These are phyloP conservation scores for Chiloscyllium plagiosum DNA, from an alignment of 2,113 vertebrate genomes.

Conservation along the genomic window DNA sequence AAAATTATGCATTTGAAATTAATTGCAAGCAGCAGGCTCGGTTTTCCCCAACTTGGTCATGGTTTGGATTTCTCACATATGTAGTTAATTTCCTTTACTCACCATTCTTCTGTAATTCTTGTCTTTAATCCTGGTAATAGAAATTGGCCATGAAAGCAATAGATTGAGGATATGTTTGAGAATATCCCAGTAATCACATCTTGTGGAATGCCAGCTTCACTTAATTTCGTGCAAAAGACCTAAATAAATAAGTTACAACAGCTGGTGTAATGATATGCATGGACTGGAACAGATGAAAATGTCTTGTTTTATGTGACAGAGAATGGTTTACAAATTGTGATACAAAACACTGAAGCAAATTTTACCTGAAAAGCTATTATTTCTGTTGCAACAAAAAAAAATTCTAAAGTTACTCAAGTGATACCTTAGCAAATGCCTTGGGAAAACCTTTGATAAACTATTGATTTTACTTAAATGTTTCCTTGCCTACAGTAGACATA, in stretches of 20 bases:
- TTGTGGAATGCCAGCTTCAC: conserved; percentile 72
- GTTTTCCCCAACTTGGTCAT: neutral
- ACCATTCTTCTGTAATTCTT: conserved; percentile 88
- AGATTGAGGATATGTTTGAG: conserved; percentile 96
- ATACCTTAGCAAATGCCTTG: neutral
- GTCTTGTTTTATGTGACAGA: neutral
- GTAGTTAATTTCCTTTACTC: conserved; percentile 46
- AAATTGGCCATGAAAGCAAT: conserved; percentile 88
- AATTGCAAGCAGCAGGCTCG: neutral
- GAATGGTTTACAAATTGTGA: neutral
- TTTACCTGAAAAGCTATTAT: neutral
- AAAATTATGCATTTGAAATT: neutral
- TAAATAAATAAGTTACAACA: conserved; percentile 44
- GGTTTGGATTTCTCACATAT: neutral
- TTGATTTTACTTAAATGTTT: neutral
- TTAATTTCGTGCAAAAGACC: conserved; percentile 89
- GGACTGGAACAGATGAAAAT: neutral
- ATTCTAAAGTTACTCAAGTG: neutral
- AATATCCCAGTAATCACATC: conserved; percentile 93
- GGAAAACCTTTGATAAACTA: neutral
- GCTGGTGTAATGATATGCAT: neutral
- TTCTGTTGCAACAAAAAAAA: neutral
- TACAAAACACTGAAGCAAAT: neutral
- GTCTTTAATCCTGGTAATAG: conserved; percentile 85
- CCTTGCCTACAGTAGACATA: neutral